Evolutionary conservation across 1,140 invertebrate species (phyloP).

Genomic region (Saccostrea cuccullata): DNA sequence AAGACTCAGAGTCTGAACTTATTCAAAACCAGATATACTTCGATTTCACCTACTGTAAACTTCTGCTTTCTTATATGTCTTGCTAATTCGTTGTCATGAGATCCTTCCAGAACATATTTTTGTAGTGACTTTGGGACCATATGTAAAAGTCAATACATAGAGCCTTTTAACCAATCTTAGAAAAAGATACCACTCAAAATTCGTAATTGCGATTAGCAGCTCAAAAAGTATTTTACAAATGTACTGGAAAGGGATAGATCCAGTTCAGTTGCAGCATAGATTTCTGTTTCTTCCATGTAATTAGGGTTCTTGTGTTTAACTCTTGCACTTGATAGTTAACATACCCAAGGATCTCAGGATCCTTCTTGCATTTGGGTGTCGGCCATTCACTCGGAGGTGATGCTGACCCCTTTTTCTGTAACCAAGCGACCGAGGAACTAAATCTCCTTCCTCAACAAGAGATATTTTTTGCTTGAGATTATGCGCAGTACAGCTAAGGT

Average conservation of each 20-base stretch:
- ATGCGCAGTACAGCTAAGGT: too few species aligned
- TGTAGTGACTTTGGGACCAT: conserved; percentile 31
- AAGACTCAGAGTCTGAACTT: too few species aligned
- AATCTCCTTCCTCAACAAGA: too few species aligned
- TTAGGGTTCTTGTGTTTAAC: neutral
- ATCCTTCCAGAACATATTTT: too few species aligned
- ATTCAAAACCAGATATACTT: too few species aligned
- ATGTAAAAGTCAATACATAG: neutral
- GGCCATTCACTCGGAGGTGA: too few species aligned
- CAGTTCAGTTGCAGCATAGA: neutral
- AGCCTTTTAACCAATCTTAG: conserved; percentile 6
- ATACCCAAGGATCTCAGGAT: conserved; percentile 31
- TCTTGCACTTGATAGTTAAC: conserved; percentile 39
- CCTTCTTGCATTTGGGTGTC: conserved; percentile 1
- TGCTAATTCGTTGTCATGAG: neutral
- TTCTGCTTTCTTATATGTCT: conserved; percentile 44
- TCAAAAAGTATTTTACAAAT: neutral
- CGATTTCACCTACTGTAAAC: neutral
- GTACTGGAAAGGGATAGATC: neutral
- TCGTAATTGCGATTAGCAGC: neutral
- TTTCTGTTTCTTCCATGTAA: neutral
- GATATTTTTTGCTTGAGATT: too few species aligned
- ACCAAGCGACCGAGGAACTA: too few species aligned
- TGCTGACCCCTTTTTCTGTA: too few species aligned
- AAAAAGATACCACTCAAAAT: neutral